phyloP scores from a whole-genome alignment of 2,888 invertebrate species.

The Monochamus alternatus region DNA sequence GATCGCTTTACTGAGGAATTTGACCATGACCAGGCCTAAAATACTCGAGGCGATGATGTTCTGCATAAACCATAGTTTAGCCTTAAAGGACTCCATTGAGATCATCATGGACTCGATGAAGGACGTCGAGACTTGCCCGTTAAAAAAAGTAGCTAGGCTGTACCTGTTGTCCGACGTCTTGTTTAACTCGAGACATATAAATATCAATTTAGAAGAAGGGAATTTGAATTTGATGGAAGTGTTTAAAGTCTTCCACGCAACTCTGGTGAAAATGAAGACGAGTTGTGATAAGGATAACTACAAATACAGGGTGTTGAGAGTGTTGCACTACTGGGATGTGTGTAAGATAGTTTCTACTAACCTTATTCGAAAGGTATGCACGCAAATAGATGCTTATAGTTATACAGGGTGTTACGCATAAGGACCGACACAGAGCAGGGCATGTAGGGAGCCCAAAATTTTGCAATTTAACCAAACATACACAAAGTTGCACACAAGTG shows the following conservation, averaged over 20 bases:
- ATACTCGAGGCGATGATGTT: conserved; percentile 97
- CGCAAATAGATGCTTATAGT: neutral
- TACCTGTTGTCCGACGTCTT: conserved; percentile 97
- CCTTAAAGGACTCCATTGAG: conserved; percentile 92
- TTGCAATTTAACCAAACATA: too few relatives aligned
- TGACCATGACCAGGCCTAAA: conserved; percentile 83
- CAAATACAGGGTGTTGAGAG: conserved; percentile 87
- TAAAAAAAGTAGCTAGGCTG: conserved; percentile 86
- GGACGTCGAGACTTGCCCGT: conserved; percentile 78
- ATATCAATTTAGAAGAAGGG: conserved; percentile 70
- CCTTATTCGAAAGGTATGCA: conserved; percentile 34
- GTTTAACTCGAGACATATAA: conserved; percentile 91
- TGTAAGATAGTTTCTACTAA: conserved; percentile 80
- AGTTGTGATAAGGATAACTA: conserved; percentile 92
- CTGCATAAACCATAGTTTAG: conserved; percentile 96
- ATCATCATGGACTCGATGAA: conserved; percentile 90
- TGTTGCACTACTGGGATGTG: conserved; percentile 96
- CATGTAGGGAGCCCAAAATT: too few relatives aligned
- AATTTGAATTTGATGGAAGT: conserved; percentile 79
- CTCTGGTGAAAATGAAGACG: conserved; percentile 81
- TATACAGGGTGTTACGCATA: too few relatives aligned
- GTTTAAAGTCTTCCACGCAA: conserved; percentile 81
- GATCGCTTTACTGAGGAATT: conserved; percentile 87
- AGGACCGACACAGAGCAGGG: too few relatives aligned
- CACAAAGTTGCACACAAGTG: too few relatives aligned